These are phyloP conservation scores for Polyodon spathula DNA, from an alignment of 2,113 vertebrate genomes.

Conservation along the genomic window DNA sequence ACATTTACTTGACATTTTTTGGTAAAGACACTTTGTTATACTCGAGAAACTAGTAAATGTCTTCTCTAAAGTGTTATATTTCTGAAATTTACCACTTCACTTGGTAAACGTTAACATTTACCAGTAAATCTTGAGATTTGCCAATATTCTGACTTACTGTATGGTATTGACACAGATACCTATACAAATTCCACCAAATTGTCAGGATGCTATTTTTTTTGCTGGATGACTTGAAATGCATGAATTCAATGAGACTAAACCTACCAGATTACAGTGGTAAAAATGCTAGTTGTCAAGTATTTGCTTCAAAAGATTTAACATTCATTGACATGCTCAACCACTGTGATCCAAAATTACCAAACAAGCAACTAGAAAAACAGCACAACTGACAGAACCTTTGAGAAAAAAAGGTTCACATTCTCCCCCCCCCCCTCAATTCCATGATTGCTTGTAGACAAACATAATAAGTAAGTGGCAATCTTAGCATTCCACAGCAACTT, in stretches of 20 bases:
- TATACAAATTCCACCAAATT: background rate
- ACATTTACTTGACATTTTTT: no score
- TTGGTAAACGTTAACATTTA: no score
- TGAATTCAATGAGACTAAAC: background rate
- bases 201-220: background rate
- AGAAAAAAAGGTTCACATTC: conserved; percentile 1
- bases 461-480: conserved; percentile 4
- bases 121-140: no score
- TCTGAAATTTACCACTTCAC: no score
- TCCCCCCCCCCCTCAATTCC: no score
- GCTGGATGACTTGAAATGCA: background rate
- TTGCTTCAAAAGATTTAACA: background rate
- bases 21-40: no score
- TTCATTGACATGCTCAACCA: no score
- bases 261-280: background rate
- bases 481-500: background rate
- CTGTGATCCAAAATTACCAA: background rate
- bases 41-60: no score
- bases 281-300: background rate
- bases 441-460: conserved; percentile 11
- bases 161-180: no score
- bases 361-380: background rate
- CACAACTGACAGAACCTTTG: conserved; percentile 1
- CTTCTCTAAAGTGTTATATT: no score
- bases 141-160: no score